Conservation (phyloP, 2,113 vertebrate species). For the Globicephala melas region DNA sequence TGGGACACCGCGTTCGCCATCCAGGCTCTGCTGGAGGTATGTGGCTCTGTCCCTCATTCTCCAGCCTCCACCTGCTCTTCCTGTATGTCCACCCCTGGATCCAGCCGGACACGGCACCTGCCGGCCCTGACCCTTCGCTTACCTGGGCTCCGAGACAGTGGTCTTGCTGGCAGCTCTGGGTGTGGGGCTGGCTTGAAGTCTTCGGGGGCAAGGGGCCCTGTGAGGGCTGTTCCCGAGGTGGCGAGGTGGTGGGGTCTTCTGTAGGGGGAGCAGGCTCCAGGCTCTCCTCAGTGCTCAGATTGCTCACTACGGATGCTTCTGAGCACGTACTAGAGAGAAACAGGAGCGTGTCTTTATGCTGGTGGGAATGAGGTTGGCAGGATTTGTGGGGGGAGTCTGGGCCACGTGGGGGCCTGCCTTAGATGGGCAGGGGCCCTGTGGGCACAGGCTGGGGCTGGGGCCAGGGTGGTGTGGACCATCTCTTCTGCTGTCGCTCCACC, state of each 20-base stretch:
- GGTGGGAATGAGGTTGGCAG: not conserved
- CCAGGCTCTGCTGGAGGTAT: conserved; percentile 96
- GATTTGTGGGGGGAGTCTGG: not conserved
- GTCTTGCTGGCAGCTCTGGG: not conserved
- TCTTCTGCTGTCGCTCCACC: not conserved
- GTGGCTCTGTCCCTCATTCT: not conserved
- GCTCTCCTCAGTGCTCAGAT: not conserved
- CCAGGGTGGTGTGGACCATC: fast-evolving
- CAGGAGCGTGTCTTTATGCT: not conserved
- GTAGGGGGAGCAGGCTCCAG: not conserved
- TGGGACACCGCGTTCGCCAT: conserved; percentile 96
- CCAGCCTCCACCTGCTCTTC: not conserved
- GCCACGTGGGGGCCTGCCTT: not conserved
- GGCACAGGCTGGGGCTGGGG: fast-evolving
- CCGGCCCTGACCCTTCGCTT: too few species aligned
- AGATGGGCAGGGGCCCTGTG: not conserved
- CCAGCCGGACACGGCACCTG: not conserved
- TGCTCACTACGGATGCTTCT: fast-evolving
- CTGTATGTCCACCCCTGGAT: fast-evolving
- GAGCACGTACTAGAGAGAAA: not conserved
- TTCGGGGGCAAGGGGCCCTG: not conserved
- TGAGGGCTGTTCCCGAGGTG: not conserved
- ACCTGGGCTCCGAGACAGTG: not conserved
- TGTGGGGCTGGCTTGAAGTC: not conserved
- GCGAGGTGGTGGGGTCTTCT: not conserved